Evolutionary conservation across 2,113 vertebrate species (phyloP), one percentile per base, ranked within the genome.

Genomic region (Ornithorhynchus anatinus): DNA sequence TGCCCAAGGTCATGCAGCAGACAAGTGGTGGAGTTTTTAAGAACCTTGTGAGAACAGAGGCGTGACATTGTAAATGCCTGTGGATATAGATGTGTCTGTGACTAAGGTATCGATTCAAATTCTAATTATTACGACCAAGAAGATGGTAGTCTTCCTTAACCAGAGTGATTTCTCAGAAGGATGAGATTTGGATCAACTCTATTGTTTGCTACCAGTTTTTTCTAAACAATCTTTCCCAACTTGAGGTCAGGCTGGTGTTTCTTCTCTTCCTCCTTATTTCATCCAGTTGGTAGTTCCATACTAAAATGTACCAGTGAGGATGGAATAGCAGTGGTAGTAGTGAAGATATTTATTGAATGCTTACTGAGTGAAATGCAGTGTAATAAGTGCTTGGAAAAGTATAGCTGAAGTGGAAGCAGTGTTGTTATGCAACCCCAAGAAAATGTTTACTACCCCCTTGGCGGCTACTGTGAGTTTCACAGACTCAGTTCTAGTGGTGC

Each of bases 261-360:
- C 13, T 29, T 15, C 48, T 23, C 38, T 56, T 15, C 44, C 8
- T 45, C 43, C 40, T 61, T 27, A 32, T 17, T 5, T 15, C 36
- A 77, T 69, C 17, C 67, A 27, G 56, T 67, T 47, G 48, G 56
- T n/a, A n/a, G n/a, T n/a, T n/a, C n/a, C n/a, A n/a, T n/a, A n/a
- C n/a, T n/a, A n/a, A n/a, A n/a, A n/a, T n/a, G n/a, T n/a, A n/a
- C n/a, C n/a, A n/a, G n/a, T n/a, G n/a, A n/a, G n/a, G n/a, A n/a
- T n/a, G n/a, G n/a, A n/a, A n/a, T n/a, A n/a, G n/a, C n/a, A n/a
- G n/a, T n/a, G n/a, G n/a, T n/a, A n/a, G n/a, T n/a, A n/a, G n/a
- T n/a, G n/a, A n/a, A n/a, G n/a, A n/a, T n/a, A n/a, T n/a, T n/a
- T n/a, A n/a, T n/a, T n/a, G n/a, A n/a, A n/a, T n/a, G n/a, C n/a